These are phyloP conservation scores for Cydia pomonella DNA, from an alignment of 1,140 invertebrate genomes.

Conservation along the genomic window DNA sequence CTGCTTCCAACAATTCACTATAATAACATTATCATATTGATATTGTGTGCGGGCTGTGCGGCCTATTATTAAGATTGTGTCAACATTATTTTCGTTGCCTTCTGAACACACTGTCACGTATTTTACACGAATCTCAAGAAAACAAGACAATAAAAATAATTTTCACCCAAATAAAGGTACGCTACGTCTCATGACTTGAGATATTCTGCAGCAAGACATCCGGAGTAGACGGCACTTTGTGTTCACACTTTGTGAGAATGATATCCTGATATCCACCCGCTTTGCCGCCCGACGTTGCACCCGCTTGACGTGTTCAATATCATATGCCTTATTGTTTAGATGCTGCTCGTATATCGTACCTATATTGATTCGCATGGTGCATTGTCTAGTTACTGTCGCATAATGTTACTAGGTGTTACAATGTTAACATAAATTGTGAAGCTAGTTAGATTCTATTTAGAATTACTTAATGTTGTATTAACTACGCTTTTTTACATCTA, in stretches of 20 bases:
- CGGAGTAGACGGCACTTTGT: constrained; percentile 18
- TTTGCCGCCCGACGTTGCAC: not conserved
- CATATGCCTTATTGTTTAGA: constrained; percentile 12
- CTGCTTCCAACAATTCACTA: too few relatives aligned
- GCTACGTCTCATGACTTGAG: not conserved
- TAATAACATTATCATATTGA: too few relatives aligned
- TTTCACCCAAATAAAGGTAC: not conserved
- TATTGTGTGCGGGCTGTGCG: too few relatives aligned
- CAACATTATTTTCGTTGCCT: too few relatives aligned
- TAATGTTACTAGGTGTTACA: not conserved
- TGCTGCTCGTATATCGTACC: not conserved
- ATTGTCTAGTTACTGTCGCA: not conserved
- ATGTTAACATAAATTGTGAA: not conserved
- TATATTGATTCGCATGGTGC: not conserved
- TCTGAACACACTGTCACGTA: too few relatives aligned
- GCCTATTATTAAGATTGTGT: too few relatives aligned
- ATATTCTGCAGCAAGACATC: constrained; percentile 8
- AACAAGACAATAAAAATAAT: too few relatives aligned
- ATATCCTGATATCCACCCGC: constrained; percentile 16
- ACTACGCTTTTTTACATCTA: too few relatives aligned
- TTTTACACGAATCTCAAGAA: too few relatives aligned
- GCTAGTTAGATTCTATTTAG: not conserved
- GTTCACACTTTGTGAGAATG: constrained; percentile 19
- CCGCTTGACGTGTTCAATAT: not conserved
- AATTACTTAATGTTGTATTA: too few relatives aligned